phyloP scores from a whole-genome alignment of 2,888 invertebrate species.

The Hirtodrosophila histrioides region DNA sequence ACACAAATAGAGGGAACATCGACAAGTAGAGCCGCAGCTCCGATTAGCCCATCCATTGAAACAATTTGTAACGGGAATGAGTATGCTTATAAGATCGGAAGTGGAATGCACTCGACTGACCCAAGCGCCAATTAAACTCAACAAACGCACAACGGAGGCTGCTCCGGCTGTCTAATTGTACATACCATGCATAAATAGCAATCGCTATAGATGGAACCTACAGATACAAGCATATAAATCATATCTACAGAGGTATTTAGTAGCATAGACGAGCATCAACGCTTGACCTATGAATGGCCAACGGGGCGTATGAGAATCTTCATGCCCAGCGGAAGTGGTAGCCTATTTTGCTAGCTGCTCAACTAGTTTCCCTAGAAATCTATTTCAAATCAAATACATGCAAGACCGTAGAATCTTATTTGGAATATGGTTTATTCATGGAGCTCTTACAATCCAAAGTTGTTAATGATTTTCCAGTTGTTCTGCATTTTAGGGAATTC shows the following conservation, averaged over 20 bases:
- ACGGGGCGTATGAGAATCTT: slow-evolving; percentile 3
- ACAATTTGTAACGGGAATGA: slow-evolving; percentile 1
- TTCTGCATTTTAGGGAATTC: too few relatives aligned
- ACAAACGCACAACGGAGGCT: slow-evolving; percentile 63
- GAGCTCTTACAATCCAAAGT: too few relatives aligned
- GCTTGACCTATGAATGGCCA: not conserved
- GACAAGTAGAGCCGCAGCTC: slow-evolving; percentile 10
- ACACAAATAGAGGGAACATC: not conserved
- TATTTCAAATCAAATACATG: too few relatives aligned
- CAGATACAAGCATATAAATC: slow-evolving; percentile 1
- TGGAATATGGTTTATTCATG: too few relatives aligned
- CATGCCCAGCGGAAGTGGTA: not conserved
- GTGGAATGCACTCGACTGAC: slow-evolving; percentile 76
- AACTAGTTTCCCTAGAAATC: too few relatives aligned
- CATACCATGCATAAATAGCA: slow-evolving; percentile 58
- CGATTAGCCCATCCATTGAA: slow-evolving; percentile 21
- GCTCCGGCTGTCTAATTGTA: slow-evolving; percentile 58
- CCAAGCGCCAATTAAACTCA: slow-evolving; percentile 72
- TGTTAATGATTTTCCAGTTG: too few relatives aligned
- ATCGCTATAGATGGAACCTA: slow-evolving; percentile 27
- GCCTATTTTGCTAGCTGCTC: too few relatives aligned
- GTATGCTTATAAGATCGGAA: slow-evolving; percentile 36
- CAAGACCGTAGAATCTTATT: too few relatives aligned
- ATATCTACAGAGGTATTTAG: not conserved
- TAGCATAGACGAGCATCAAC: too few relatives aligned